These are phyloP conservation scores for Troglohyphantes excavatus DNA, from an alignment of 2,888 invertebrate species.

Conservation along the genomic window DNA sequence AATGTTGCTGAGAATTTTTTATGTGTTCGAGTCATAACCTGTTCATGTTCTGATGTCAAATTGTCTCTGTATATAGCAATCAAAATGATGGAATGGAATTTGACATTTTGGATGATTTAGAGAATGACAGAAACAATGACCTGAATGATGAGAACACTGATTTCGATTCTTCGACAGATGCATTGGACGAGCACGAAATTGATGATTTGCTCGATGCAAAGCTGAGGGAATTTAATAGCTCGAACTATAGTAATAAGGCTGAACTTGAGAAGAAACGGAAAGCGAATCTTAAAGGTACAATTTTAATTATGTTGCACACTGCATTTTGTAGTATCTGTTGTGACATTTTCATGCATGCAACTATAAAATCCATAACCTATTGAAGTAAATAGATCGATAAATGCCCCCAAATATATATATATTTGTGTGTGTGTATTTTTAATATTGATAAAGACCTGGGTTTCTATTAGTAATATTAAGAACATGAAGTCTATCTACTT, in stretches of 20 bases:
- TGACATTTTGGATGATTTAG: constrained; percentile 84
- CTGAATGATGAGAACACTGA: constrained; percentile 80
- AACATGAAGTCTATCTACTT: too few relatives aligned
- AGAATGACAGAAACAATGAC: constrained; percentile 87
- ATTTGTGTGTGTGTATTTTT: too few relatives aligned
- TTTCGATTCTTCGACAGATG: constrained; percentile 86
- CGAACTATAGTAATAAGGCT: constrained; percentile 82
- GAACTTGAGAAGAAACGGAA: constrained; percentile 90
- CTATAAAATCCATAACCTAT: too few relatives aligned
- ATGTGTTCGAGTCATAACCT: too few relatives aligned
- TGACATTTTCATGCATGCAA: too few relatives aligned
- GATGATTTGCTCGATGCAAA: constrained; percentile 92
- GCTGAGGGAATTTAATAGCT: constrained; percentile 27
- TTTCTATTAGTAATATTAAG: too few relatives aligned
- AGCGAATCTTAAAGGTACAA: constrained; percentile 83
- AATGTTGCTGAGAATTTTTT: too few relatives aligned
- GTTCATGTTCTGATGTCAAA: neutral
- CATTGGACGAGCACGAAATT: constrained; percentile 85
- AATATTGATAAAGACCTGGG: too few relatives aligned
- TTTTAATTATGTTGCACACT: too few relatives aligned
- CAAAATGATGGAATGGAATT: constrained; percentile 48
- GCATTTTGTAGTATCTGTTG: too few relatives aligned
- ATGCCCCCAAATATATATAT: too few relatives aligned
- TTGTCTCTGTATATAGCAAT: constrained; percentile 3
- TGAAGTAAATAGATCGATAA: too few relatives aligned